Base-by-base conservation (phyloP, 2,888 invertebrate genomes). In the Rhingia campestris region DNA sequence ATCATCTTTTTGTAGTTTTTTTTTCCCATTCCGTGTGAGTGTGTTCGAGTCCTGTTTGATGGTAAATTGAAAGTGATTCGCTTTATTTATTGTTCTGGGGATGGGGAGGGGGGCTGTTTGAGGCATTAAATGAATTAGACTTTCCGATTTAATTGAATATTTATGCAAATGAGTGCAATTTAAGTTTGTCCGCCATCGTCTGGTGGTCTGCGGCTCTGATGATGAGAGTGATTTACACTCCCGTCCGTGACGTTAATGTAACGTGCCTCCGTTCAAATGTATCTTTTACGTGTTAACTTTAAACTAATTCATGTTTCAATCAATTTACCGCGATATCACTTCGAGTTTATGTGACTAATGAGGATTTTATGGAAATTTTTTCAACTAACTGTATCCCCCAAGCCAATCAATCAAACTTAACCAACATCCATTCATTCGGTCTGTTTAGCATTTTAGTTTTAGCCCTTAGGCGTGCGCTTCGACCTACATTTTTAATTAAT, bases 61-160 rank as follows among this genome's bases (percentile, higher is more conserved):
- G 63, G 72, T 79, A 82, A 79, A 82, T 79, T 82, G 82, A 82
- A 82, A 73, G 82, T 73, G 73, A 64, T 79, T 82, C 73, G 22
- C 41, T 81, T 72, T 81, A 81, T 76, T 81, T 76, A 81, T 81
- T 66, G 70, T 64, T 51, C 33, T 12, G 9, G 22, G 9, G 0
- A 6, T 3, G 12, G 37, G 30, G 43, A 35, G 41, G 3, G 3
- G 9, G n/a, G 4, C 9, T 30, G 47, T 2, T 22, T 4, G 51
- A 56, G 63, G 35, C 67, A 73, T 79, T 82, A 82, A 82, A 73
- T 73, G 79, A 82, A 82, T 82, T 79, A 82, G 79, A 82, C 70
- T 37, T 41, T 22, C 12, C 41, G 67, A 58, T 82, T 79, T 82
- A 82, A 82, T 82, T 82, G 82, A 69, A 72, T 63, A 82, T 73